Conservation (phyloP, 1,140 invertebrate genomes). For the Wiebesia pumilae region DNA sequence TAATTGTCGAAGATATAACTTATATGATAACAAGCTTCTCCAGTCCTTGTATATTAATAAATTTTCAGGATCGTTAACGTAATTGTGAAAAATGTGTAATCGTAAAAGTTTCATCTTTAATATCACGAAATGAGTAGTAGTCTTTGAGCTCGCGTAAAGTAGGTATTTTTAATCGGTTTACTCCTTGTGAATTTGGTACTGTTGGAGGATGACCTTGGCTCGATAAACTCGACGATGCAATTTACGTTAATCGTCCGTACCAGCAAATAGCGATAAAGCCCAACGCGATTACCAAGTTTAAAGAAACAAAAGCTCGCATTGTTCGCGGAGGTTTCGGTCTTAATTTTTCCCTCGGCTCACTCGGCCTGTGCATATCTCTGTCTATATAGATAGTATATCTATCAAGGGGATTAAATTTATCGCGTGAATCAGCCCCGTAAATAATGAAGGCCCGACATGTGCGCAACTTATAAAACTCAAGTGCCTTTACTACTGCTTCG, state of each 20-base stretch:
- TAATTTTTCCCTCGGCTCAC: background rate
- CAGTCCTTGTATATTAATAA: no score
- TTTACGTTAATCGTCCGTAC: background rate
- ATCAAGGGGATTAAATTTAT: conserved; percentile 7
- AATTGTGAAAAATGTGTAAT: no score
- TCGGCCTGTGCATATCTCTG: background rate
- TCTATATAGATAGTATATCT: background rate
- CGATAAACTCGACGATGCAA: background rate
- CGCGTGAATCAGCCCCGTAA: conserved; percentile 48
- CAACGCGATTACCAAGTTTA: background rate
- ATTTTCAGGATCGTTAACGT: no score
- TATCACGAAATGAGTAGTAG: no score
- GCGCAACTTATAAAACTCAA: conserved; percentile 37
- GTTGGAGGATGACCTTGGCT: conserved; percentile 14
- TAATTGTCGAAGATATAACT: no score
- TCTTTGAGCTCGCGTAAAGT: no score
- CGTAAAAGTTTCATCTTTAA: no score
- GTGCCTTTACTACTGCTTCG: conserved; percentile 18
- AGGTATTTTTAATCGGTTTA: no score
- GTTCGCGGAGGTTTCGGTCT: background rate
- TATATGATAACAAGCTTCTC: no score
- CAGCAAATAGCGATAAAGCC: background rate
- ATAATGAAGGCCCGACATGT: background rate
- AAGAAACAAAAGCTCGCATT: background rate
- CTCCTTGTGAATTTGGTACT: background rate